Percentiles rank a stretch among this genome's conserved stretches.
phyloP scores from a whole-genome alignment of 2,113 vertebrate species.

The Toxostoma redivivum region DNA sequence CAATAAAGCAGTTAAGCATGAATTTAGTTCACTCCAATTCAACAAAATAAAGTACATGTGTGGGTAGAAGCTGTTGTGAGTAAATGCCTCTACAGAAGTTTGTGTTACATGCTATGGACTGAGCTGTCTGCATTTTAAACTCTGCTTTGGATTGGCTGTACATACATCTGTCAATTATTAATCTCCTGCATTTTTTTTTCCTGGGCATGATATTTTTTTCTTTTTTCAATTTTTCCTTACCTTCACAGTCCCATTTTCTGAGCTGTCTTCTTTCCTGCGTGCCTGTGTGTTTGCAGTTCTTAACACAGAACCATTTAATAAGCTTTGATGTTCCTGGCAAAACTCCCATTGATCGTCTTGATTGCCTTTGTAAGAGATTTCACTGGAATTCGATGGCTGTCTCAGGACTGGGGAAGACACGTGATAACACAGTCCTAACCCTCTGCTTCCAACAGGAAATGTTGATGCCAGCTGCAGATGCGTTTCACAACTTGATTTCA shows the following conservation, averaged over 20 bases:
- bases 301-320: not conserved
- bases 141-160: not conserved
- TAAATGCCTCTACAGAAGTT: not conserved
- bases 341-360: not conserved
- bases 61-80: not conserved
- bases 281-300: not conserved
- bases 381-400: slow-evolving; percentile 9
- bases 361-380: slow-evolving; percentile 26
- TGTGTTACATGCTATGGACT: not conserved
- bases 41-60: not conserved
- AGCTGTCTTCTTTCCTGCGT: not conserved
- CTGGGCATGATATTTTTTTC: not conserved
- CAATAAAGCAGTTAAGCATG: not conserved
- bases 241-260: not conserved
- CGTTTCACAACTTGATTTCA: not conserved
- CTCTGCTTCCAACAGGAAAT: not conserved
- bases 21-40: not conserved
- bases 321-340: not conserved
- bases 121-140: not conserved
- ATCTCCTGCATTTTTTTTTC: not conserved
- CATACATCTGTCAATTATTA: not conserved
- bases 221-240: not conserved
- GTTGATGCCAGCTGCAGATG: not conserved
- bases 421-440: not conserved
- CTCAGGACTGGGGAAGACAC: not conserved